phyloP scores from a whole-genome alignment of 1,140 invertebrate genomes.

The Hylaeus anthracinus region DNA sequence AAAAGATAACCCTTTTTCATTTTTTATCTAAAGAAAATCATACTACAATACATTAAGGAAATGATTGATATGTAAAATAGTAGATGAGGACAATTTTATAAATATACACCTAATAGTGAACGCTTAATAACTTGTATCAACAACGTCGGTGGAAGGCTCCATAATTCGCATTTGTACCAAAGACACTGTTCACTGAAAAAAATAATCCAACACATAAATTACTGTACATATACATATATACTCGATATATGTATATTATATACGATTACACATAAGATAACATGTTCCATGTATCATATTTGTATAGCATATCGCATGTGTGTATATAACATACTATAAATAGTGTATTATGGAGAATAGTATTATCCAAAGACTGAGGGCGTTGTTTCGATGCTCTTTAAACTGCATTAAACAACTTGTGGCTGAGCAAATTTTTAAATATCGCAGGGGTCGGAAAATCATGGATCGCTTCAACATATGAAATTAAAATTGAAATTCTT shows the following conservation, averaged over 20 bases:
- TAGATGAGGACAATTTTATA: constrained; percentile 30
- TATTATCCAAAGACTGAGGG: constrained; percentile 41
- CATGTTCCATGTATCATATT: constrained; percentile 3
- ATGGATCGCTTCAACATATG: neutral
- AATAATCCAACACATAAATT: neutral
- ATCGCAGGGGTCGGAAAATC: neutral
- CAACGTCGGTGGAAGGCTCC: constrained; percentile 1
- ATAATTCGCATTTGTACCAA: constrained; percentile 13
- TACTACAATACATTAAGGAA: too few species aligned
- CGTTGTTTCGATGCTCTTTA: constrained; percentile 20
- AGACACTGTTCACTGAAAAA: neutral
- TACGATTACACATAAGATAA: constrained; percentile 17
- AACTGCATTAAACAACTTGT: constrained; percentile 13
- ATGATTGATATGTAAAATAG: neutral
- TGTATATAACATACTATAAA: constrained; percentile 38
- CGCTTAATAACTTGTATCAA: constrained; percentile 29
- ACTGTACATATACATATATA: constrained; percentile 28
- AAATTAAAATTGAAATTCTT: neutral
- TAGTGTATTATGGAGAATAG: constrained; percentile 27
- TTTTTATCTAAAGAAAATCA: too few species aligned
- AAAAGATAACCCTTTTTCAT: too few species aligned
- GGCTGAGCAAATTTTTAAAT: neutral
- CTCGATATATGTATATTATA: neutral
- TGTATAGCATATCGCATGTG: constrained; percentile 22
- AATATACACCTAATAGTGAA: constrained; percentile 13